Evolutionary conservation across 2,888 invertebrate genomes (phyloP).

Genomic region (Papilio protenor): DNA sequence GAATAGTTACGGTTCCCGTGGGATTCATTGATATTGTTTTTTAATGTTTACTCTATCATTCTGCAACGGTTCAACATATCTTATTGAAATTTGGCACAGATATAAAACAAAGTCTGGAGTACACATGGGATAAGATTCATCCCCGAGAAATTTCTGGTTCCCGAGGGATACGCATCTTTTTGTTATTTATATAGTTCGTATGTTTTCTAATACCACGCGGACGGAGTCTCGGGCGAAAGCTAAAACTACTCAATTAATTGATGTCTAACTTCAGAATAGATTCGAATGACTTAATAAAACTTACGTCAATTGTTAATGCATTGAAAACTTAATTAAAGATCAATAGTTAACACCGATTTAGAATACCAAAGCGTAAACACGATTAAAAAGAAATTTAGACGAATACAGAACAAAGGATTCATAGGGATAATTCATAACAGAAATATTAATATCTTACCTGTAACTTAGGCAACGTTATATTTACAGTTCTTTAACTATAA

Average conservation of each 20-base stretch:
- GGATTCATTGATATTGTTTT: too few relatives aligned
- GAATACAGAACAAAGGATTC: constrained; percentile 51
- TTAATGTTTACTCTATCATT: too few relatives aligned
- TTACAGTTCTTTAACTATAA: background rate
- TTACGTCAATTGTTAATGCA: constrained; percentile 16
- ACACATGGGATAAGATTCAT: too few relatives aligned
- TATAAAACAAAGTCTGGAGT: too few relatives aligned
- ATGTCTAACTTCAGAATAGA: constrained; percentile 7
- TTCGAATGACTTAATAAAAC: constrained; percentile 1
- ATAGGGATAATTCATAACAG: constrained; percentile 49
- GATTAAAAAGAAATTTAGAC: constrained; percentile 39
- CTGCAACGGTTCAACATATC: too few relatives aligned
- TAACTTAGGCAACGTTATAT: constrained; percentile 45
- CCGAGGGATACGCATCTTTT: too few relatives aligned
- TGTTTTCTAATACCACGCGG: too few relatives aligned
- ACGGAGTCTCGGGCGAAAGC: too few relatives aligned
- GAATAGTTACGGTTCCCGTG: too few relatives aligned
- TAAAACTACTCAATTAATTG: constrained; percentile 13
- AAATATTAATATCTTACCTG: constrained; percentile 53
- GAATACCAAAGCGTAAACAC: constrained; percentile 31
- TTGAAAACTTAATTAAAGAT: constrained; percentile 35
- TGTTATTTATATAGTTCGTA: too few relatives aligned
- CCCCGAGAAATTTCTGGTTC: too few relatives aligned
- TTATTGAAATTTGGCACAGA: too few relatives aligned
- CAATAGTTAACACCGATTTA: constrained; percentile 27